Base-by-base conservation (phyloP, 1,140 invertebrate species). In the Elysia chlorotica region DNA sequence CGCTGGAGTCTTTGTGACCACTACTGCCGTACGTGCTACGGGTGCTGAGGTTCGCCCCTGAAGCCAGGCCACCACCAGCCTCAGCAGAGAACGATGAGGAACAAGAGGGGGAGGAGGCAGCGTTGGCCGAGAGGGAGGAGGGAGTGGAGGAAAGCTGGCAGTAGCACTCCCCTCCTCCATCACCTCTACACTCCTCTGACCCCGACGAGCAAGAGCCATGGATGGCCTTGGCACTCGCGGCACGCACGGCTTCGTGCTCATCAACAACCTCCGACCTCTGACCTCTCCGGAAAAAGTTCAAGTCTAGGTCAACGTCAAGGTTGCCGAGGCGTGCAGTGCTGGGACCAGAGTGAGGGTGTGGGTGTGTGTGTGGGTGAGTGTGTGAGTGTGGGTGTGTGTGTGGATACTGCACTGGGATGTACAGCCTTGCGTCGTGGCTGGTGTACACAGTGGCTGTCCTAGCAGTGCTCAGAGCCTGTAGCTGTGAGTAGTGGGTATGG, bases 1-100 rank as follows among this genome's bases (percentile, higher is more conserved):
- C 83, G 71, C 78, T 82, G 1, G 76, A 75, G 28, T 83, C 82
- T 41, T 80, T 76, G n/a, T 73, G 70, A 17, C 81, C 79, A 62
- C 77, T 80, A 61, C 82, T 83, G 35, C 83, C 83, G 54, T 78
- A 85, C 4, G 81, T 83, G 57, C 80, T 82, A n/a, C 80, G 75
- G 74, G 81, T 85, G 71, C 83, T 85, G 73, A 77, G 76, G 6
- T 67, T 37, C 25, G 71, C 74, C 56, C 35, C 74, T 36, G 74
- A 62, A n/a, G n/a, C n/a, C n/a, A n/a, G n/a, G 74, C 76, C 75
- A 66, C 65, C 61, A n/a, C n/a, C n/a, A n/a, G n/a, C n/a, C n/a
- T n/a, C n/a, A n/a, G n/a, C n/a, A n/a, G n/a, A n/a, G n/a, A n/a
- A n/a, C 33, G 59, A 30, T 54, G 72, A 66, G 54, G 72, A 73